These are phyloP conservation scores for Tupaia chinensis DNA, from an alignment of 2,113 vertebrate genomes.

Conservation along the genomic window DNA sequence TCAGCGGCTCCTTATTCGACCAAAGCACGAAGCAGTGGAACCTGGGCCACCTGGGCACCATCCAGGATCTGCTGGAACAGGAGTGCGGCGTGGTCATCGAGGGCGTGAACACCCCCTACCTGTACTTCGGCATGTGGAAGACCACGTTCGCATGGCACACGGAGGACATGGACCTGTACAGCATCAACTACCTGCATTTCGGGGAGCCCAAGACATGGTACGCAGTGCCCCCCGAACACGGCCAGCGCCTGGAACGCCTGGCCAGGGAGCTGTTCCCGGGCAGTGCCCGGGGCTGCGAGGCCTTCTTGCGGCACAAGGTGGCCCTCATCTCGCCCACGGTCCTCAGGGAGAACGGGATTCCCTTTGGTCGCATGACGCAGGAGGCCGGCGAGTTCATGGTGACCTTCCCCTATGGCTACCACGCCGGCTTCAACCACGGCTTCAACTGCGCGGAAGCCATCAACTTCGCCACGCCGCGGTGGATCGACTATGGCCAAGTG, in stretches of 20 bases:
- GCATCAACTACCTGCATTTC: conserved; percentile 77
- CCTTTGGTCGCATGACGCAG: conserved; percentile 60
- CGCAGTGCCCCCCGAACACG: conserved; percentile 64
- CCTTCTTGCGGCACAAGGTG: conserved; percentile 77
- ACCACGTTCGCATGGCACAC: conserved; percentile 71
- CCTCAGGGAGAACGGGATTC: conserved; percentile 62
- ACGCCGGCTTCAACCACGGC: conserved; percentile 77
- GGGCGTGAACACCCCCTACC: conserved; percentile 70
- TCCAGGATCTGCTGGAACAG: conserved; percentile 66
- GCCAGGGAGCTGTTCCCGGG: conserved; percentile 63
- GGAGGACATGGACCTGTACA: conserved; percentile 78
- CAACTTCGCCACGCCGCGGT: conserved; percentile 72
- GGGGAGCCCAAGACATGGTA: conserved; percentile 77
- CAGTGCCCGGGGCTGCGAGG: conserved; percentile 39
- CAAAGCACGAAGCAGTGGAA: conserved; percentile 50
- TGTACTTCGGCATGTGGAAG: conserved; percentile 80
- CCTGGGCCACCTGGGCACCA: conserved; percentile 50
- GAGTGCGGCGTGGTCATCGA: conserved; percentile 66
- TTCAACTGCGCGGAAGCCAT: conserved; percentile 78
- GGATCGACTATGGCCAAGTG: conserved; percentile 70
- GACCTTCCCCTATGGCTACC: conserved; percentile 75
- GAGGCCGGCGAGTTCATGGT: conserved; percentile 79
- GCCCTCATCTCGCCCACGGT: conserved; percentile 67
- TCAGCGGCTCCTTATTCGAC: conserved; percentile 74
- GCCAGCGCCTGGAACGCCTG: conserved; percentile 68